Evolutionary conservation across 2,797 vertebrate genomes (phyloP).

Genomic region (Acrossocheilus wenchowensis): DNA sequence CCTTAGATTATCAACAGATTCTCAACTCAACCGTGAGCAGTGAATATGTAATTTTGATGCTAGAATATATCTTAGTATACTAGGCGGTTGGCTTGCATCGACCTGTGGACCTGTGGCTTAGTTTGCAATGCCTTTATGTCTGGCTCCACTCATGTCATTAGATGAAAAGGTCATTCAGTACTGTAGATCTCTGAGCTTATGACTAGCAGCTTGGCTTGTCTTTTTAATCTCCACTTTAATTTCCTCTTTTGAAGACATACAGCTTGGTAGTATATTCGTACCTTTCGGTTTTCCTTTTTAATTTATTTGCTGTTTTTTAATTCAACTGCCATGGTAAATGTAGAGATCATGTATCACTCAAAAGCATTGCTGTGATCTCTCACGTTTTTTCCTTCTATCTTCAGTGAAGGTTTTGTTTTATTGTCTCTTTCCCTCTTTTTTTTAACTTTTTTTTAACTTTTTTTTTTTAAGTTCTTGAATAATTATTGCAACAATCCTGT

Average conservation of each 20-base stretch:
- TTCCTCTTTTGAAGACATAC: conserved; percentile 45
- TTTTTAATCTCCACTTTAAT: conserved; percentile 46
- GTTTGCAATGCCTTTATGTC: conserved; percentile 45
- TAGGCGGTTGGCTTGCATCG: conserved; percentile 52
- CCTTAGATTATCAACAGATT: conserved; percentile 54
- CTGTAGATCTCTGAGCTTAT: conserved; percentile 56
- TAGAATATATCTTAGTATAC: conserved; percentile 54
- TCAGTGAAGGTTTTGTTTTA: conserved; percentile 67
- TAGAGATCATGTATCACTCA: conserved; percentile 50
- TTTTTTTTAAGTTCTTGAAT: conserved; percentile 49
- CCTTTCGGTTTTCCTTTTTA: conserved; percentile 65
- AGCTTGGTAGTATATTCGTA: conserved; percentile 24
- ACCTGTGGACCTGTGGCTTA: conserved; percentile 53
- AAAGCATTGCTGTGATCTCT: conserved; percentile 58
- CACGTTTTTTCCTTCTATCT: conserved; percentile 46
- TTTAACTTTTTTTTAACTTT: conserved; percentile 50
- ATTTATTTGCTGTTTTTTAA: conserved; percentile 74
- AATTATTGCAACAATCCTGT: conserved; percentile 70
- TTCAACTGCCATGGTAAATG: conserved; percentile 46
- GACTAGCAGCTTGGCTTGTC: conserved; percentile 57
- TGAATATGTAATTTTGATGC: conserved; percentile 48
- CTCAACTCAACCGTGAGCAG: conserved; percentile 43
- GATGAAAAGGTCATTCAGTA: conserved; percentile 48
- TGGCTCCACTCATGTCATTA: conserved; percentile 38
- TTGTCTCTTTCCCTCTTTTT: conserved; percentile 53